Base-by-base conservation (phyloP, 1,140 invertebrate species). In the Panulirus ornatus region DNA sequence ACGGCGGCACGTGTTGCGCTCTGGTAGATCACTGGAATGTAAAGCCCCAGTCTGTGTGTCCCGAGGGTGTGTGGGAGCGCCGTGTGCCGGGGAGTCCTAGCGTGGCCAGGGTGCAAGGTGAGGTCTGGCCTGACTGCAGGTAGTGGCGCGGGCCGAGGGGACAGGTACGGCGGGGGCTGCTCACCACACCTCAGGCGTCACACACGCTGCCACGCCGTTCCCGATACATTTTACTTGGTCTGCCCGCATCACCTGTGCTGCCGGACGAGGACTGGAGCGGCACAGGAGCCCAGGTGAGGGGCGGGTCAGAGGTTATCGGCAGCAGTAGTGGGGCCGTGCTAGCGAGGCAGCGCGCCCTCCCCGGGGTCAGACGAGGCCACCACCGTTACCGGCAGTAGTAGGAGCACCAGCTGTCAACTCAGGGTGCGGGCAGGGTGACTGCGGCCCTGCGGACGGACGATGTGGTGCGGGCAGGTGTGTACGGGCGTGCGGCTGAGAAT, bases 381-480 rank as follows among this genome's bases (percentile, higher is more conserved):
- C 42, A 44, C 76, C 44, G 27, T 30, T 30, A 44, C 76, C 76
- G 16, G 22, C 76, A 51, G n/a, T 40, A 27, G 76, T 44, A 51
- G 76, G 22, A 70, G 82, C 82, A 40, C 27, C 82, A 42, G 38
- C n/a, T 16, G 66, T 71, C 27, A 30, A 6, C 54, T 63, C 54
- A 70, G 63, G 58, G 58, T 84, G 66, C 66, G 73, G 84, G 34
- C 71, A 75, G 66, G 42, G 73, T 70, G 22, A 44, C 42, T 36
- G 83, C 66, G 58, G 54, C 54, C 63, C 82, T 70, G 82, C 82
- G 66, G 82, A 63, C 34, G 81, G 51, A 83, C 51, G 54, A 63
- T 36, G 54, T 66, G 58, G 38, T 27, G 82, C 30, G 58, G 82
- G 58, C 58, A n/a, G n/a, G n/a, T n/a, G n/a, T n/a, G n/a, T 79